phyloP scores from a whole-genome alignment of 2,888 invertebrate species.

The Eutolmus rufibarbis region DNA sequence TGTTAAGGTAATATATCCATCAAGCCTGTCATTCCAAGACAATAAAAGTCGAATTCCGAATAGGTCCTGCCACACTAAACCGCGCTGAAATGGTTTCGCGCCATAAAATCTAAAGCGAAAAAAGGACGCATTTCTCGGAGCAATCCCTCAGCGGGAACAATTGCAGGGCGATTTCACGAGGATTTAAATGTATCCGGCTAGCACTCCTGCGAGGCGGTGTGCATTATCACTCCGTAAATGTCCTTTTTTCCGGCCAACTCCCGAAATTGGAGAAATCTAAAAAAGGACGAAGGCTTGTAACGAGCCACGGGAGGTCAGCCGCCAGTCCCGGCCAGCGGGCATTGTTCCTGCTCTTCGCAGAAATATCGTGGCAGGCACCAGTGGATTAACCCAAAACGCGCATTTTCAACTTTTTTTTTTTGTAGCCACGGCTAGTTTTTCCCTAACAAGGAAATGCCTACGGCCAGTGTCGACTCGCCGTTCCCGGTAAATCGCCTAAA shows the following conservation, averaged over 20 bases:
- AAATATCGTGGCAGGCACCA: background rate
- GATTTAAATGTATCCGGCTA: background rate
- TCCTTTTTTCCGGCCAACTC: background rate
- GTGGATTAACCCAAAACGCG: background rate
- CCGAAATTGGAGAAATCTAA: background rate
- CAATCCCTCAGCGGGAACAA: background rate
- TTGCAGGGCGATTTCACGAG: background rate
- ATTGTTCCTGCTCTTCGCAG: background rate
- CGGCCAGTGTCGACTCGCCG: background rate
- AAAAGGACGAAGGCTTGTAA: background rate
- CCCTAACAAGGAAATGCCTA: background rate
- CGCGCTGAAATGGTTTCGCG: background rate
- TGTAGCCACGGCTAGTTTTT: background rate
- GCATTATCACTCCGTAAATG: background rate
- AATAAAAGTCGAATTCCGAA: background rate
- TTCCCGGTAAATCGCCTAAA: background rate
- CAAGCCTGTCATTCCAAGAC: background rate
- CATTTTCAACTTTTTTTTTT: background rate
- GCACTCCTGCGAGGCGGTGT: background rate
- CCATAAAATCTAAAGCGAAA: background rate
- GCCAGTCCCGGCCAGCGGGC: background rate
- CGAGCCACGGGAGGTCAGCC: background rate
- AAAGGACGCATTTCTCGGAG: background rate
- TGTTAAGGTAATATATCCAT: background rate
- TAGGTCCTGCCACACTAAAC: background rate